Evolutionary conservation across 2,797 vertebrate species (phyloP), one percentile per base, ranked within the genome.

Genomic region (Melanotaenia maccullochi): DNA sequence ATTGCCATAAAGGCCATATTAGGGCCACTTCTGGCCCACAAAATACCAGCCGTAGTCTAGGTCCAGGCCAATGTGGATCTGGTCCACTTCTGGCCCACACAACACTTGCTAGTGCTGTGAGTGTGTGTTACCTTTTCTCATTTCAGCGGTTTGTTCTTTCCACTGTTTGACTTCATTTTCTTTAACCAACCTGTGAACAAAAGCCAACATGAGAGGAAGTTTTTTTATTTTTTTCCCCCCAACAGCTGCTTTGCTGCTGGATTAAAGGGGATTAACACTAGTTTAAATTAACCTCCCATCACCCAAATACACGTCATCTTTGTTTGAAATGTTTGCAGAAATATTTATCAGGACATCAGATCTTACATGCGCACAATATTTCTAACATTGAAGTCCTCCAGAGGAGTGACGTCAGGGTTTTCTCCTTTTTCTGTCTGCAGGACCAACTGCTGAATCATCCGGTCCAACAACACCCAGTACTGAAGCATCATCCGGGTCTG

Each of bases 141-240:
- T 97, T 90, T 96, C 96, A 87, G 98, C 97, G 1, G 96, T 97
- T 92, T 99, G 95, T 60, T 99, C 97, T 90, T 97, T 98, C 97
- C 97, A 99, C 74, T 96, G 93, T 65, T 97, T 98, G 49, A 97
- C 96, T 92, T 98, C 97, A 35, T 96, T 96, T 92, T 99, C 97
- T 75, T 98, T 97, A 67, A 98, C 95, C 73, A 99, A 89, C 96
- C 97, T 99, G 59, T 20, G 13, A 9, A 56, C 12, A 65, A 22
- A 77, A 1, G 71, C 28, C 52, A 1, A 9, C 1, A 8, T 20
- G 42, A 47, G 16, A 47, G 42, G 5, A 47, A 20, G 5, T 47
- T 20, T 2, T 20, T 12, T 38, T 38, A 12, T 9, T 12, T 38
- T 38, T 12, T 9, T 38, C 9, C 7, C 2, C 2, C 5, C 35